Evolutionary conservation across 1,140 invertebrate species (phyloP), one percentile per base, ranked within the genome.

Genomic region (Calliphora vicina): DNA sequence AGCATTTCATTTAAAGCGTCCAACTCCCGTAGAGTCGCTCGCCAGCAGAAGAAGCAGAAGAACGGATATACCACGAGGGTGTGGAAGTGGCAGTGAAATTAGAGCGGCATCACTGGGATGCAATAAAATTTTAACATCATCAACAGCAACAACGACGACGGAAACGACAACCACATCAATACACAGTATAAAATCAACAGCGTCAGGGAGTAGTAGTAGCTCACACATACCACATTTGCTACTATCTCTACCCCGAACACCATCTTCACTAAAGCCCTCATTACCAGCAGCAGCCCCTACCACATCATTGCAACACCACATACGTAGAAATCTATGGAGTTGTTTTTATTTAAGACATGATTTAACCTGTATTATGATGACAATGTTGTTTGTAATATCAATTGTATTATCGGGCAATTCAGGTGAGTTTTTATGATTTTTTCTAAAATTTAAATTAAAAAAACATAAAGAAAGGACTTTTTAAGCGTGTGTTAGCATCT

Each of bases 331-430:
- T 67, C 9, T 67, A 67, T 67, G 61, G n/a, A 67, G 61, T 23
- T 23, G 20, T 67, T 67, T 67, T 13, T 20, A 81, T 29, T 81
- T 61, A 29, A 61, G 80, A 35, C 35, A 45, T 81, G 42, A 29
- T 20, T 42, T 67, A 82, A 85, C 26, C 67, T 83, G 29, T 84
- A 86, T 87, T 84, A 89, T 89, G 87, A 84, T 89, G 83, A 89
- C 85, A 84, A 86, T 89, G 86, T 82, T 89, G 17, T 82, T 89
- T 57, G 85, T 89, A 84, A 81, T 88, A 83, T 84, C 88, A 80
- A 84, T 85, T 83, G 83, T 89, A 83, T 86, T 89, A 86, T 86
- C 88, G 76, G 87, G 86, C 78, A 89, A 88, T 85, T 87, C 85
- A 84, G 88, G 88, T 89, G 42, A 89, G 88, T 85, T n/a, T 23